Evolutionary conservation across 2,797 vertebrate genomes (phyloP).

Genomic region (Masticophis lateralis): DNA sequence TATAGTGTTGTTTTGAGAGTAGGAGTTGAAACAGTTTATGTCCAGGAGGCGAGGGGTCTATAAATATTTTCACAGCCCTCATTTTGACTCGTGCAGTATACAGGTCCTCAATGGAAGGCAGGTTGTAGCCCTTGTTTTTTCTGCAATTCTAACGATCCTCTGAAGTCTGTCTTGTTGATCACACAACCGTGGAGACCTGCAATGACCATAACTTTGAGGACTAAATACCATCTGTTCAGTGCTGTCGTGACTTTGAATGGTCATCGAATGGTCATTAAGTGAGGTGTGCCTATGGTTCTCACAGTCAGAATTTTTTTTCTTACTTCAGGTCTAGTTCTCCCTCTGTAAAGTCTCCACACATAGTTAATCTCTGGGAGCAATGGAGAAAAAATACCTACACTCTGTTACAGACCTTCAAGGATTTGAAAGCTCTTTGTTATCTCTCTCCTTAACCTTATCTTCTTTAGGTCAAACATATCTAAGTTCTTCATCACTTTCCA

Average conservation of each 20-base stretch:
- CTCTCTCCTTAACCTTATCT: not conserved
- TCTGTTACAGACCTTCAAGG: not conserved
- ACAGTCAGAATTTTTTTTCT: not conserved
- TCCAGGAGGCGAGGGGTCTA: too few species aligned
- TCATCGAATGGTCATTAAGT: not conserved
- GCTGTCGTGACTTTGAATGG: not conserved
- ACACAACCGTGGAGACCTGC: not conserved
- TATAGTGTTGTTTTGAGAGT: too few species aligned
- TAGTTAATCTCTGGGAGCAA: not conserved
- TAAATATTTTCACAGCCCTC: too few species aligned
- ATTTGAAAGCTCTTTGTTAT: not conserved
- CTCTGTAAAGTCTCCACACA: not conserved
- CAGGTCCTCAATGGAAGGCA: too few species aligned
- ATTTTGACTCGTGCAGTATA: too few species aligned
- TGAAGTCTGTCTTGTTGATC: not conserved
- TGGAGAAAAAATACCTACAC: not conserved
- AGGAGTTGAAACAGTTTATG: too few species aligned
- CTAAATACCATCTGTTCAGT: not conserved
- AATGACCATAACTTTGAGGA: not conserved
- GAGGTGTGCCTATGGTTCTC: not conserved
- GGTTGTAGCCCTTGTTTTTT: too few species aligned
- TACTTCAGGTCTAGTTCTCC: not conserved
- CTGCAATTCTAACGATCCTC: too few species aligned
- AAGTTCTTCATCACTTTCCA: not conserved
- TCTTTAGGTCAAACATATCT: not conserved